Evolutionary conservation across 2,888 invertebrate species (phyloP), one percentile per base, ranked within the genome.

Genomic region (Epinotia bilunana): DNA sequence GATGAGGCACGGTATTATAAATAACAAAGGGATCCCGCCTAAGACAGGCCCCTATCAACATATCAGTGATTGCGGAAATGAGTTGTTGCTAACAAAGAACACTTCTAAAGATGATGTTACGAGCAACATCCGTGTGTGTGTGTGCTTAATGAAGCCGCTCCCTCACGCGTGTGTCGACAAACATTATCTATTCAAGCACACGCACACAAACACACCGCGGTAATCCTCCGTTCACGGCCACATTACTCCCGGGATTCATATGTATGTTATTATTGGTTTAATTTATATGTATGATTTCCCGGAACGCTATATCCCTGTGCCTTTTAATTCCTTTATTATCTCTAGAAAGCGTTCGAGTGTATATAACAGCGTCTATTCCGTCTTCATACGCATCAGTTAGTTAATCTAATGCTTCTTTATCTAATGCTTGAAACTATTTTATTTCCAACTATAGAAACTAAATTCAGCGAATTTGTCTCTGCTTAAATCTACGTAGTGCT

Each of bases 201-300:
- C 64, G 46, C 60, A 72, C 49, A 65, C 65, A 13, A 9, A 16
- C 23, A 23, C 20, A n/a, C 58, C 4, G 64, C 49, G 20, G 9
- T 58, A 72, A 58, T 33, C 33, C 58, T 53, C 46, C 23, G 11
- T 60, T 20, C 16, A 13, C 46, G 20, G 57, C 55, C 71, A 63
- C 18, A 72, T 58, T 72, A 20, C 58, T 60, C 20, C 43, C 43
- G 57, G 46, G 58, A 72, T 33, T 58, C 60, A 53, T 60, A 72
- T 65, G 49, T 65, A 72, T 60, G 60, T 60, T 72, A 72, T 65
- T 58, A 72, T 57, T 65, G 33, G 65, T 60, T 58, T 72, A 64
- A 64, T 64, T 46, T 64, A 72, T 64, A 72, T 64, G 72, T 72
- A 60, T 57, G 72, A 57, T 58, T 72, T 28, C 46, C 55, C 58